phyloP scores from a whole-genome alignment of 2,113 vertebrate genomes.

The western clawed frog (Xenopus tropicalis) region UCB_Xtro_10.0 CM004448.2:85641001-85641500 shows the following conservation, averaged over 20 bases:
- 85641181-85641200: slow-evolving; percentile 71
- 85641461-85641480: slow-evolving; percentile 59
- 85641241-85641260: slow-evolving; percentile 67
- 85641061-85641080: slow-evolving; percentile 66
- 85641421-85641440: slow-evolving; percentile 76
- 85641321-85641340: slow-evolving; percentile 63
- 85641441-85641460: slow-evolving; percentile 67
- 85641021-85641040: slow-evolving; percentile 60
- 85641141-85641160: slow-evolving; percentile 69
- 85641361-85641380: slow-evolving; percentile 80
- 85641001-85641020: slow-evolving; percentile 47
- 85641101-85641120: slow-evolving; percentile 76
- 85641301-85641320: slow-evolving; percentile 72
- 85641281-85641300: slow-evolving; percentile 68
- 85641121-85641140: slow-evolving; percentile 70
- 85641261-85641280: slow-evolving; percentile 63
- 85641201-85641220: slow-evolving; percentile 75
- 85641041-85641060: slow-evolving; percentile 65
- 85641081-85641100: slow-evolving; percentile 72
- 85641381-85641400: slow-evolving; percentile 83
- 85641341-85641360: slow-evolving; percentile 73
- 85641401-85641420: slow-evolving; percentile 71
- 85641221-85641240: slow-evolving; percentile 60
- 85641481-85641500: slow-evolving; percentile 65
- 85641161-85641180: slow-evolving; percentile 78